Evolutionary conservation across 2,797 vertebrate genomes (phyloP), one percentile per base, ranked within the genome.

Genomic region (Macropodus opercularis): DNA sequence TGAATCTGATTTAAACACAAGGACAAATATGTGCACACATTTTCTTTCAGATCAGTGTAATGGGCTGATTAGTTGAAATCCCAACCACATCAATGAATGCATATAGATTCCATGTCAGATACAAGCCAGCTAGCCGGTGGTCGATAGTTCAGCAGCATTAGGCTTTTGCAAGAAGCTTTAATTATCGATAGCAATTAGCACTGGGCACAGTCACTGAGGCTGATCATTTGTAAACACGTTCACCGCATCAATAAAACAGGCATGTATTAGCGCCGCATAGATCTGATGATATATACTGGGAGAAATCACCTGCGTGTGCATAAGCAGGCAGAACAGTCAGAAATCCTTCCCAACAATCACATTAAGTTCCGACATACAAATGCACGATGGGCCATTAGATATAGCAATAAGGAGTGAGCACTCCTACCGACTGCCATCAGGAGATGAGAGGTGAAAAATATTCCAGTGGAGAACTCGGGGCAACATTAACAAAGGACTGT

Each of bases 101-200:
- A 11, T 38, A 68, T 69, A 24, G 72, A 77, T 47, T 22, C 21
- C 46, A 48, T 26, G 57, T 63, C 49, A 32, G 40, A 73, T 50
- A 60, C 46, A 6, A 54, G 63, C 8, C 23, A 18, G 50, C 62
- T 44, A 58, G 60, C n/a, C 15, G 12, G 22, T 26, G 56, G 62
- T 72, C 56, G 17, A 58, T 41, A 71, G 83, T 48, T 76, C 69
- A 53, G 58, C 15, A 2, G 63, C 32, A 63, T 75, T 59, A 61
- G 56, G 54, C 39, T 70, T 70, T 68, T 50, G 57, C 49, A 54
- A 56, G 44, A 50, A 53, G 66, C 61, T 54, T 85, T 73, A 80
- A 84, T 85, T 77, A 81, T 85, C 56, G 15, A 86, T 74, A 77
- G 69, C 63, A 80, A 87, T 90, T 87, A 90, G 65, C 68, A 78